Evolutionary conservation across 2,797 vertebrate genomes (phyloP), one percentile per base, ranked within the genome.

Genomic region (Phyllotis vaccarum): DNA sequence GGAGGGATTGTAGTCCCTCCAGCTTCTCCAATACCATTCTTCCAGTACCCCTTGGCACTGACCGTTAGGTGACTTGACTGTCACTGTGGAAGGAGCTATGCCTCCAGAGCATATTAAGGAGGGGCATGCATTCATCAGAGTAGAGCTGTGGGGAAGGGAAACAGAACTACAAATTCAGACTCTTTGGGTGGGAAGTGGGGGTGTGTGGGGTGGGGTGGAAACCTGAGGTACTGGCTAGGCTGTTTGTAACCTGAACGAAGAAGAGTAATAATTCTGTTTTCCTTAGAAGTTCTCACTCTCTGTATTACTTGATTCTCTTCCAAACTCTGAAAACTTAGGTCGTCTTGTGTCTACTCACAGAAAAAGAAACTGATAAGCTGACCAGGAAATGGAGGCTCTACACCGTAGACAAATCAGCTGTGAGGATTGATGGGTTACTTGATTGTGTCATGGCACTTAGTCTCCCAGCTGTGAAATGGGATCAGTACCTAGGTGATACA

Each of bases 41-140:
- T 5, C 78, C 74, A 66, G 90, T 86, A 83, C 56, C 64, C 40
- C 52, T 54, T 89, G 85, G 54, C 60, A 70, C 1, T 62, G 37
- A 92, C 76, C 91, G 79, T 80, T 76, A 74, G 72, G 66, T 85
- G 37, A 91, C 80, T 66, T 88, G 66, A 31, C 54, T 93, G 92
- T 89, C 60, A 89, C 31, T 60, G 66, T 85, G 49, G 79, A 93
- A 72, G 78, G 80, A 87, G 64, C 29, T 74, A 88, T 56, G 52
- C 11, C 52, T 24, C 52, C 40, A 29, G 62, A 85, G 68, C 49
- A 70, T 29, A 58, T 40, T 46, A 60, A 56, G 40, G 7, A 94
- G 79, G 92, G 86, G 6, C 16, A 86, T 31, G 12, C 90, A 94
- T 86, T 54, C 29, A 21, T 72, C 72, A 37, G 46, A 68, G 52